Percentiles rank a stretch among this genome's conserved stretches.
phyloP scores from a whole-genome alignment of 2,797 vertebrate species.

The Rhinichthys osculus region DNA sequence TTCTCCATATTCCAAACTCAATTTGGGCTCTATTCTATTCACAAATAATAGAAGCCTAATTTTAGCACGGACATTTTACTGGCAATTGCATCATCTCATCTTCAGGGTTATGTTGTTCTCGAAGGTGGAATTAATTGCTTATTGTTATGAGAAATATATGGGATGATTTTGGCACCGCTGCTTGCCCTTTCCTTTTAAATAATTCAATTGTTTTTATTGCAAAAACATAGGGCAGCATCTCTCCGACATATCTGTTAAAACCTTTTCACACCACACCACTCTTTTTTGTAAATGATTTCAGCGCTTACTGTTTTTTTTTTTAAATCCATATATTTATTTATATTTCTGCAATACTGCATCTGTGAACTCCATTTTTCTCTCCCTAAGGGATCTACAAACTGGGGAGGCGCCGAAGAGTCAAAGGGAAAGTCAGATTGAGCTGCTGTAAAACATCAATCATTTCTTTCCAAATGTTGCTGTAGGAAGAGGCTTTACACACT shows the following conservation, averaged over 20 bases:
- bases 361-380: constrained; percentile 70
- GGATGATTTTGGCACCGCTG: constrained; percentile 5
- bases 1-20: constrained; percentile 51
- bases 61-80: constrained; percentile 35
- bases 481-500: constrained; percentile 1
- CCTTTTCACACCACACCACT: background rate
- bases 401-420: constrained; percentile 55
- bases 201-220: background rate
- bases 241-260: background rate
- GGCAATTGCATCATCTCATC: constrained; percentile 40
- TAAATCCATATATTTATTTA: constrained; percentile 45
- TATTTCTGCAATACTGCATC: constrained; percentile 62
- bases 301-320: constrained; percentile 30
- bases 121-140: constrained; percentile 31
- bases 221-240: background rate
- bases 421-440: constrained; percentile 40
- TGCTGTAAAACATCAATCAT: constrained; percentile 61
- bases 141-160: constrained; percentile 30
- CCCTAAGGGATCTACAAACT: constrained; percentile 71
- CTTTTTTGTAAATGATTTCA: background rate
- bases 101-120: constrained; percentile 27
- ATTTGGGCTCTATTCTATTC: constrained; percentile 57
- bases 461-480: constrained; percentile 20
- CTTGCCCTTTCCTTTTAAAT: background rate
- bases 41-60: constrained; percentile 43